Base-by-base conservation (phyloP, 2,888 invertebrate genomes). In the Meloe dianella region DNA sequence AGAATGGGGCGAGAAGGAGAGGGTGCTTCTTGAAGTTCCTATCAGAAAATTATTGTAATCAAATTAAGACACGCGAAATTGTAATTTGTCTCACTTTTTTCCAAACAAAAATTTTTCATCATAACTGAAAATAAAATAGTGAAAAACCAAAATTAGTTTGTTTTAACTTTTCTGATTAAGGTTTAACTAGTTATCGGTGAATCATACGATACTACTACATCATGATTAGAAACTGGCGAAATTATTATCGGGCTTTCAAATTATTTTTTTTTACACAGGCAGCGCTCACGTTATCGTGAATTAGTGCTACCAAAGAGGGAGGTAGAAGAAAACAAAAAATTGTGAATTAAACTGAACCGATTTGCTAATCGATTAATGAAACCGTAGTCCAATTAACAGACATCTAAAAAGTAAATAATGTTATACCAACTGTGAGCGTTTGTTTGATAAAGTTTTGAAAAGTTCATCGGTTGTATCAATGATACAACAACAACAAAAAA, bases 31-130 rank as follows among this genome's bases (percentile, higher is more conserved):
- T 47, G 47, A 22, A 22, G 30, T 35, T 22, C 38, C 27, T 17
- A 29, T 41, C 35, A 57, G 57, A 68, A 69, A 76, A 79, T 77
- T 77, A 77, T 75, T 69, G 73, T 79, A 79, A 79, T 78, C 76
- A 78, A 78, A 78, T 78, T 77, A 78, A 70, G 67, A 68, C 80
- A 80, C 79, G 80, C 80, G 68, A 80, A 77, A 74, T 72, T 71
- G 75, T 74, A 77, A 80, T 79, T 80, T 79, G 74, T 79, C 78
- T 79, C 75, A 76, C n/a, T 71, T 65, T 74, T 72, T 72, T 54
- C 12, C 24, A 54, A 54, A 54, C 54, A 24, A 54, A 54, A 12
- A 54, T 12, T 24, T 22, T 24, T 24, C 14, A 54, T 24, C 54
- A 12, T 14, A 24, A 24, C 12, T 5, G 4, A 54, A 20, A 47